Percentiles rank a stretch among this genome's conserved stretches.
phyloP scores from a whole-genome alignment of 2,113 vertebrate species.

The Stigmatopora nigra region DNA sequence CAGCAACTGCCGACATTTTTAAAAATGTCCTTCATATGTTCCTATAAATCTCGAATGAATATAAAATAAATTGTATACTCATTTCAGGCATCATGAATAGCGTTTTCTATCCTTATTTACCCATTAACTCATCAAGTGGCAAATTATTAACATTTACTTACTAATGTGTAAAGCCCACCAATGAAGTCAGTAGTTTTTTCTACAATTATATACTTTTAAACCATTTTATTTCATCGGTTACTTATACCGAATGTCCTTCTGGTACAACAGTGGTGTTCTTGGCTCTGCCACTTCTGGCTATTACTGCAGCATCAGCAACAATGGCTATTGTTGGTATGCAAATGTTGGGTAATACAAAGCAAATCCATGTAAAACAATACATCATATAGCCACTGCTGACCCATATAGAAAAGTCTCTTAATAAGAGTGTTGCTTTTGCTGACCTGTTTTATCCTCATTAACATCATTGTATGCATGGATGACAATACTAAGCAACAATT shows the following conservation, averaged over 20 bases:
- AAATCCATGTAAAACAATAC: conserved; percentile 39
- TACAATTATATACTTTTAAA: background rate
- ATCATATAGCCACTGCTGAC: conserved; percentile 41
- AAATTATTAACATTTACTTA: background rate
- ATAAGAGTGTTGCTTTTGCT: conserved; percentile 16
- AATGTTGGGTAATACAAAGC: conserved; percentile 34
- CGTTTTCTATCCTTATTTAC: background rate
- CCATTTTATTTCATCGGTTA: conserved; percentile 1
- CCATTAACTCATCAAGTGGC: background rate
- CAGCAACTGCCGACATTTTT: background rate
- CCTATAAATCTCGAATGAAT: background rate
- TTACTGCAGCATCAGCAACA: conserved; percentile 32
- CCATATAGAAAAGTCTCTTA: conserved; percentile 33
- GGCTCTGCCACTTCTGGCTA: conserved; percentile 14
- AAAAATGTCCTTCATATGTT: no score
- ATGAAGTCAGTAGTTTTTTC: background rate
- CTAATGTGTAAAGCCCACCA: background rate
- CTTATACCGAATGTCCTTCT: background rate
- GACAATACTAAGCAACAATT: no score
- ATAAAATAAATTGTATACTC: background rate
- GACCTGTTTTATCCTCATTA: conserved; percentile 36
- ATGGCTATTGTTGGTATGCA: conserved; percentile 51
- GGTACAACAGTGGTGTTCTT: conserved; percentile 3
- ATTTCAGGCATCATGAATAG: background rate
- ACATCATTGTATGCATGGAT: conserved; percentile 5